A percentile compares a stretch with the other conserved stretches of the same genome.
phyloP scores from a whole-genome alignment of 1,140 invertebrate genomes.

The Lineus longissimus region DNA sequence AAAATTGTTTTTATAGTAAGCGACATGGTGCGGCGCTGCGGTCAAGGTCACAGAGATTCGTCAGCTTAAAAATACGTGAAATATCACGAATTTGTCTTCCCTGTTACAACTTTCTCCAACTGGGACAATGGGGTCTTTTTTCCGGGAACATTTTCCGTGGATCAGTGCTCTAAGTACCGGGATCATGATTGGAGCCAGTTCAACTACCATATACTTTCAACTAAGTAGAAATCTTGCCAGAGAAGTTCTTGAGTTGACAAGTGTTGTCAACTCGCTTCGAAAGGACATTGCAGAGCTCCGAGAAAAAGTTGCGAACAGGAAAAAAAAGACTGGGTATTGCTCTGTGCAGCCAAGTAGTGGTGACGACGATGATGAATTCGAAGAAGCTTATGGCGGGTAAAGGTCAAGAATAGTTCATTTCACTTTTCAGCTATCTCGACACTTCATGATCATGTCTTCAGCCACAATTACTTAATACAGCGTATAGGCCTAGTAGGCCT shows the following conservation, averaged over 20 bases:
- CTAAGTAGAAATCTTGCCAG: not conserved
- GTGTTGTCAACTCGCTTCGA: not conserved
- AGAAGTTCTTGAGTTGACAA: not conserved
- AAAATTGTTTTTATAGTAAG: too few species aligned
- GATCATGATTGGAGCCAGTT: constrained; percentile 1
- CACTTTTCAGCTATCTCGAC: not conserved
- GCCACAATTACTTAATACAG: too few species aligned
- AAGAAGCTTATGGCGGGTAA: constrained; percentile 12
- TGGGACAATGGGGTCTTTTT: not conserved
- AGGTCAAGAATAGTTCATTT: not conserved
- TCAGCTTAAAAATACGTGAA: too few species aligned
- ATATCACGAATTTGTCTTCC: not conserved
- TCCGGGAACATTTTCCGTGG: constrained; percentile 1
- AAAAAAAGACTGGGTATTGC: not conserved
- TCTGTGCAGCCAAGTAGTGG: constrained; percentile 13
- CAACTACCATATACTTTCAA: not conserved
- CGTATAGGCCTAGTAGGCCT: too few species aligned
- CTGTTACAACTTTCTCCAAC: not conserved
- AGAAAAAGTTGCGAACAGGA: not conserved
- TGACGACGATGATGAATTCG: constrained; percentile 20
- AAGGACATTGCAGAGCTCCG: not conserved
- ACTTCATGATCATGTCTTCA: too few species aligned
- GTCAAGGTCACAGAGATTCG: too few species aligned
- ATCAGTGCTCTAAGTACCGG: not conserved
- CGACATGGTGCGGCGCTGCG: too few species aligned